These are phyloP conservation scores for Chauna torquata DNA, from an alignment of 2,113 vertebrate genomes.

Conservation along the genomic window DNA sequence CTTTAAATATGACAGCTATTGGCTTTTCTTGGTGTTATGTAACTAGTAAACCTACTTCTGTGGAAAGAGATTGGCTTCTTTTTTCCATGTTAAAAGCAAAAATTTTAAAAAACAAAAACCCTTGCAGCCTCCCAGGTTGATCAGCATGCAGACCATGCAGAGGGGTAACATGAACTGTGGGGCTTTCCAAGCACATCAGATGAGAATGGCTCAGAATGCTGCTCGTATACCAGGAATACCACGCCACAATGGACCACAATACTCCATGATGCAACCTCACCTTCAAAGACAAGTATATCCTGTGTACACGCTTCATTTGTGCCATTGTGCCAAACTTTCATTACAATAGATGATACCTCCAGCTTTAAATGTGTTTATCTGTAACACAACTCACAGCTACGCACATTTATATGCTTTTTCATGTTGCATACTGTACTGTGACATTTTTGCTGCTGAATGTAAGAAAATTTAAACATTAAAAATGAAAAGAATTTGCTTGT, in stretches of 20 bases:
- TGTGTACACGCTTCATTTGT: slow-evolving; percentile 70
- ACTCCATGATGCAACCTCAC: slow-evolving; percentile 97
- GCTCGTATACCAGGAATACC: slow-evolving; percentile 88
- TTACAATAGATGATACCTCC: slow-evolving; percentile 25
- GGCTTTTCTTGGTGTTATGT: slow-evolving; percentile 26
- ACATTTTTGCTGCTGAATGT: neutral
- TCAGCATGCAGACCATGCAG: slow-evolving; percentile 96
- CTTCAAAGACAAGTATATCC: slow-evolving; percentile 96
- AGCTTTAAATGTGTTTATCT: slow-evolving; percentile 31
- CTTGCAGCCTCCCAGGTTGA: slow-evolving; percentile 95
- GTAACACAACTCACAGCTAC: neutral
- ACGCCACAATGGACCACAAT: slow-evolving; percentile 92
- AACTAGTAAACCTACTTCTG: slow-evolving; percentile 11
- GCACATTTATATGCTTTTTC: neutral
- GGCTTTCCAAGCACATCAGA: slow-evolving; percentile 92
- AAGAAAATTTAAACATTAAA: neutral
- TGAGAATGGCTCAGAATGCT: slow-evolving; percentile 90
- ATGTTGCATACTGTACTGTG: neutral
- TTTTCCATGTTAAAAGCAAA: slow-evolving; percentile 10
- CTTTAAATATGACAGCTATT: slow-evolving; percentile 8
- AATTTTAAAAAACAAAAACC: slow-evolving; percentile 61
- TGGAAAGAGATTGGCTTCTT: slow-evolving; percentile 45
- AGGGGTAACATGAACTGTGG: slow-evolving; percentile 93
- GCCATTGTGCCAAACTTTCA: slow-evolving; percentile 49
- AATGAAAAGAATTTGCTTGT: neutral